phyloP scores from a whole-genome alignment of 2,888 invertebrate species.

The Drosophila greeni region DNA sequence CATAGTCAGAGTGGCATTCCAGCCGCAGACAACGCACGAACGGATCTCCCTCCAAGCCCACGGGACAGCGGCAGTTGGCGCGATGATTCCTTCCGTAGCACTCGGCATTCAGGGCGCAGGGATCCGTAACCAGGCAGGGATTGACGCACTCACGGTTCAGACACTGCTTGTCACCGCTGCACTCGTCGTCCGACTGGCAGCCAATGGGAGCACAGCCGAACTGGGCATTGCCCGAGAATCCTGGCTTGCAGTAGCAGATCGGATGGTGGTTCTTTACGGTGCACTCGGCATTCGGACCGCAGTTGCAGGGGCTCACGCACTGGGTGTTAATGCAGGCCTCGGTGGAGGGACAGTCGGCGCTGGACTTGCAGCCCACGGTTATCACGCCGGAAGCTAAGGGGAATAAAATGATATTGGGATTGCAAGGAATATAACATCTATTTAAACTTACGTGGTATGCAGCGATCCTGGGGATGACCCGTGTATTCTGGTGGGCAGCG shows the following conservation, averaged over 20 bases:
- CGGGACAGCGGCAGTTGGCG: slow-evolving; percentile 88
- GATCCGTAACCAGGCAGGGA: slow-evolving; percentile 88
- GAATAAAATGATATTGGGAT: neutral
- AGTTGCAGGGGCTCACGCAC: slow-evolving; percentile 91
- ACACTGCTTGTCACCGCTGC: slow-evolving; percentile 88
- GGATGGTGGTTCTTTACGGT: slow-evolving; percentile 90
- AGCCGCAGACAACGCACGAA: slow-evolving; percentile 87
- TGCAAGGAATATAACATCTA: neutral
- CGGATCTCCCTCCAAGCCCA: slow-evolving; percentile 89
- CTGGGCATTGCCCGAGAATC: slow-evolving; percentile 92
- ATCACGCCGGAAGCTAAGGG: slow-evolving; percentile 81
- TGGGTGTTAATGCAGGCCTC: slow-evolving; percentile 90
- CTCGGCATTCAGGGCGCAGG: slow-evolving; percentile 90
- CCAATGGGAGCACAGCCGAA: slow-evolving; percentile 88
- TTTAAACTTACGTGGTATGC: slow-evolving; percentile 86
- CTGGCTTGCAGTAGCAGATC: slow-evolving; percentile 89
- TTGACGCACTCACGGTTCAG: slow-evolving; percentile 89
- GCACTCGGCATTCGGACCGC: slow-evolving; percentile 90
- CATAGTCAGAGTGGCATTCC: slow-evolving; percentile 88
- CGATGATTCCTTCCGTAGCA: slow-evolving; percentile 90
- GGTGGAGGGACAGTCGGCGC: slow-evolving; percentile 88
- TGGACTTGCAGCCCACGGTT: slow-evolving; percentile 86
- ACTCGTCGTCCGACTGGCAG: slow-evolving; percentile 90
- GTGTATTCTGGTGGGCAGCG: slow-evolving; percentile 88
- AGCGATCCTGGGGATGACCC: slow-evolving; percentile 86